phyloP scores from a whole-genome alignment of 2,797 vertebrate species.

The Spondyliosoma cantharus region DNA sequence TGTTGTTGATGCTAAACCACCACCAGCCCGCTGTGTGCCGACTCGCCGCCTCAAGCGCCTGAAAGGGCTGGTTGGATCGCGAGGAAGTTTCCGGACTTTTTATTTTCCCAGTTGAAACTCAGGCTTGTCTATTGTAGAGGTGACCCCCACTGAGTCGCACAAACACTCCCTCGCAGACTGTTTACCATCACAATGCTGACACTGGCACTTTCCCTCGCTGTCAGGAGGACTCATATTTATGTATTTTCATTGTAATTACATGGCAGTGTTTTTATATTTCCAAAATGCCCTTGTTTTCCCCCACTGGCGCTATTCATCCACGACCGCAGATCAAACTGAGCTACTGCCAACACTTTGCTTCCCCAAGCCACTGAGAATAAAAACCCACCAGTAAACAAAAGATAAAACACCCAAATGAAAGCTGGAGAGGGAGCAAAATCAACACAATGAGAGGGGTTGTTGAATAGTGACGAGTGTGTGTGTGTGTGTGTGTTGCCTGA shows the following conservation, averaged over 20 bases:
- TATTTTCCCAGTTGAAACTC: constrained; percentile 60
- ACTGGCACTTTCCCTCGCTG: constrained; percentile 75
- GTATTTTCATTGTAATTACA: constrained; percentile 82
- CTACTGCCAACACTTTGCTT: constrained; percentile 75
- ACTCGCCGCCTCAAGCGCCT: constrained; percentile 34
- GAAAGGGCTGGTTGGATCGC: constrained; percentile 57
- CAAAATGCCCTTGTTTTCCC: constrained; percentile 70
- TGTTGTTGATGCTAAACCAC: constrained; percentile 43
- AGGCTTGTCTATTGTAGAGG: constrained; percentile 61
- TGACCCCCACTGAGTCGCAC: constrained; percentile 70
- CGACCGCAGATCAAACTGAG: constrained; percentile 76
- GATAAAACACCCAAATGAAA: constrained; percentile 74
- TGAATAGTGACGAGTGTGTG: constrained; percentile 46
- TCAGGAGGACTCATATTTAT: constrained; percentile 76
- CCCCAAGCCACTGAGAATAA: constrained; percentile 67
- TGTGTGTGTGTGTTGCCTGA: constrained; percentile 41
- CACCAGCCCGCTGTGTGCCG: constrained; percentile 51
- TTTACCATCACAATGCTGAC: constrained; percentile 80
- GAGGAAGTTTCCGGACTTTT: constrained; percentile 68
- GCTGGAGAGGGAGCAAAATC: constrained; percentile 68
- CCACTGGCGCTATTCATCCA: constrained; percentile 72
- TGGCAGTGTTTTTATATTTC: constrained; percentile 70
- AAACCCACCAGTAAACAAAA: constrained; percentile 77
- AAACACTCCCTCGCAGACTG: constrained; percentile 70
- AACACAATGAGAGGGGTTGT: constrained; percentile 70